Base-by-base conservation (phyloP, 2,113 vertebrate species). In the Oncorhynchus kisutch region DNA sequence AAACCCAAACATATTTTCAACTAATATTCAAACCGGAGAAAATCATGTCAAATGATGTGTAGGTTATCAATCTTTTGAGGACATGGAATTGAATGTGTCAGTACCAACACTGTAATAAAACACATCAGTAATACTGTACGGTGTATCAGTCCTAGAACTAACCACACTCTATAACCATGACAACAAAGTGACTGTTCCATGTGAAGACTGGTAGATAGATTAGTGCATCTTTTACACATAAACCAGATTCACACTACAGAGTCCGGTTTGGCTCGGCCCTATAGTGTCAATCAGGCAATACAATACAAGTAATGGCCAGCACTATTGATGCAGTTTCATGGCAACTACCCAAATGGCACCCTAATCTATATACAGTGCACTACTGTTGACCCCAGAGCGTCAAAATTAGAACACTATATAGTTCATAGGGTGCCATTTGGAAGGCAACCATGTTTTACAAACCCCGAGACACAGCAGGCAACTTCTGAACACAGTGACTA, bases 381-480 rank as follows among this genome's bases (percentile, higher is more conserved):
- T 39, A 39, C 34, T 39, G 7, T 9, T 39, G 39, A 39, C 8
- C 39, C 39, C 34, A 0, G 34, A 39, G 34, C 7, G 14, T 51
- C 49, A 51, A 14, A 51, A 51, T 11, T 51, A 51, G 49, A 12
- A 14, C 49, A 51, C 49, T 51, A 9, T 39, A 39, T 39, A 51
- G 49, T 11, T 11, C 3, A 51, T 51, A 51, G 14, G 49, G 49
- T 13, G 12, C 49, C 49, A 51, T 51, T 51, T 51, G 49, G 14
- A 11, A 39, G 8, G 34, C 34, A 39, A 9, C 7, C 7, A 9
- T 39, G 49, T 16, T 78, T 77, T 59, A 67, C 34, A 45, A 59
- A 87, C 84, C 88, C 88, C 88, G 89, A 89, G 88, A 85, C 77
- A 60, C 77, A 16, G 14, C 27, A 73, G 14, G 80, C 72, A 60